Conservation (phyloP, 2,797 vertebrate genomes). For the Enteromius mattozi region DNA sequence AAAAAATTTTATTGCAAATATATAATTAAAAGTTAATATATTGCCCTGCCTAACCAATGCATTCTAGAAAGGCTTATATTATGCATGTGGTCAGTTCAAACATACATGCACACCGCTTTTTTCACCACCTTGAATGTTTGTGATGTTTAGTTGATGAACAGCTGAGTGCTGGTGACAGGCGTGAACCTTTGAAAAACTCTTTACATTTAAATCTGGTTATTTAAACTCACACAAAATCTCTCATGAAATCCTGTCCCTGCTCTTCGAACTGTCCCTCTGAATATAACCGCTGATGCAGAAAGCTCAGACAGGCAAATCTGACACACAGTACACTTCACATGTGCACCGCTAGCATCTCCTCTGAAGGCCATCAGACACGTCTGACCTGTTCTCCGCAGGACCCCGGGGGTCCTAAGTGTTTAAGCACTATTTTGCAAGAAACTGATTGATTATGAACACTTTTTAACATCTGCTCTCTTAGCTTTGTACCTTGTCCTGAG, state of each 20-base stretch:
- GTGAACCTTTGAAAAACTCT: conserved; percentile 85
- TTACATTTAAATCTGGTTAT: conserved; percentile 83
- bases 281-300: conserved; percentile 78
- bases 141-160: conserved; percentile 85
- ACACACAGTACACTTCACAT: conserved; percentile 31
- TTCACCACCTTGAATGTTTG: conserved; percentile 34
- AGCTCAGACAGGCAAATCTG: conserved; percentile 77
- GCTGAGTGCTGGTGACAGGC: conserved; percentile 86
- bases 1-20: background rate
- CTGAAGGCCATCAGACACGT: background rate
- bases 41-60: background rate
- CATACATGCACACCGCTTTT: background rate
- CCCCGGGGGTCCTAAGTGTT: background rate
- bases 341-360: background rate
- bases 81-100: background rate
- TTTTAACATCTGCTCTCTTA: background rate
- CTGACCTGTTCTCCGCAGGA: conserved; percentile 8
- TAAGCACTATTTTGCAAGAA: background rate
- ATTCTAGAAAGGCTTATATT: background rate
- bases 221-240: conserved; percentile 71
- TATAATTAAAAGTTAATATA: background rate
- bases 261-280: conserved; percentile 75
- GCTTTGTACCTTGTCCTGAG: background rate
- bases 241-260: conserved; percentile 63
- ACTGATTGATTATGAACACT: background rate